Base-by-base conservation (phyloP, 2,888 invertebrate genomes). In the Chloroclystis v-ata region DNA sequence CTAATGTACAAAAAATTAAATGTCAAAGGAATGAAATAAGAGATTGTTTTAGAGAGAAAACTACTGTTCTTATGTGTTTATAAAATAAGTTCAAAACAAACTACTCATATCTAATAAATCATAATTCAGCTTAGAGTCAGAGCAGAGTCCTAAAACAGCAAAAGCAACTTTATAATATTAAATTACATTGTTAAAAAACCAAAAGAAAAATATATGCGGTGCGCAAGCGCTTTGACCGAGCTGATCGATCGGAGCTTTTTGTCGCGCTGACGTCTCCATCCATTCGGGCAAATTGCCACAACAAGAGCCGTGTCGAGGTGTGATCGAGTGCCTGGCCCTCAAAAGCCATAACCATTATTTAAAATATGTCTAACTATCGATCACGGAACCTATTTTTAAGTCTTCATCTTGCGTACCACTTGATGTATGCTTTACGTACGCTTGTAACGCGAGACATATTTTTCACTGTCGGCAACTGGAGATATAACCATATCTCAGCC, bases 231-330 rank as follows among this genome's bases (percentile, higher is more conserved):
- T 72, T 66, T 65, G 63, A 63, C 49, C 63, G 52, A 37, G 47
- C 69, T 85, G 85, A 87, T 83, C 77, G 81, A 87, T 87, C 78
- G 81, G 69, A 72, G 79, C 81, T 86, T 86, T 86, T 86, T 86
- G 83, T 85, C 69, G 71, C 70, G 75, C 57, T 82, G 87, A 87
- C 87, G 65, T 82, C 82, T 86, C 79, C 78, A 87, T 87, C 78
- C 75, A 83, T 84, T 78, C 67, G 65, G 70, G 82, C 83, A 84
- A 85, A 85, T 86, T 87, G 82, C 79, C 77, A 71, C 72, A 65
- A 58, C 59, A 57, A 61, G 73, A 70, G 73, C 72, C 72, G 69
- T 66, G 72, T 68, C 73, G 69, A 72, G 72, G 60, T 75, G 78
- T 83, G 83, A 84, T 80, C 70, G 81, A 81, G 75, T 63, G 61